Conservation (phyloP, 2,797 vertebrate species). For the Chanos chanos region DNA sequence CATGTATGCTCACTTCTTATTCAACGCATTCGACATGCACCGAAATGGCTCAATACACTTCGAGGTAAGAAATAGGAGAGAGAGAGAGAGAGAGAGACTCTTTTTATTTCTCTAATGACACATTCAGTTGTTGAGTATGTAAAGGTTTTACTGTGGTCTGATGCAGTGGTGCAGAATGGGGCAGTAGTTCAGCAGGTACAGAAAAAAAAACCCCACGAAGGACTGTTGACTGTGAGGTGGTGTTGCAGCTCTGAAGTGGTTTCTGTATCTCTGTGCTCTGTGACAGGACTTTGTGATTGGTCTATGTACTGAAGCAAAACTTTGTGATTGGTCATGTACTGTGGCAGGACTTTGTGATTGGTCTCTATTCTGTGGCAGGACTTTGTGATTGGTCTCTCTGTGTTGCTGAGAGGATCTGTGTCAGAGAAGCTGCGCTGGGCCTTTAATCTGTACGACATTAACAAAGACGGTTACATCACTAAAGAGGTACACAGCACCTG, state of each 20-base stretch:
- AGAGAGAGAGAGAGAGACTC: too few relatives aligned
- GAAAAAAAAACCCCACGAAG: too few relatives aligned
- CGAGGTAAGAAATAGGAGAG: constrained; percentile 85
- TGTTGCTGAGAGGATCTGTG: constrained; percentile 86
- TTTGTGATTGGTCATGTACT: neutral
- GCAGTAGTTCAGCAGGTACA: too few relatives aligned
- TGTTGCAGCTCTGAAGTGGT: neutral
- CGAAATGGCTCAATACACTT: constrained; percentile 86
- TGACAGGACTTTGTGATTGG: neutral
- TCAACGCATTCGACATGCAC: constrained; percentile 90
- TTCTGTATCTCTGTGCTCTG: neutral
- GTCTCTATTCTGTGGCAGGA: constrained; percentile 85
- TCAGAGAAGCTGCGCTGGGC: constrained; percentile 92
- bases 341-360: constrained; percentile 87
- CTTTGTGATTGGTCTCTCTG: constrained; percentile 87
- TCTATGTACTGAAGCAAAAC: neutral
- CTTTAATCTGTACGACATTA: constrained; percentile 95
- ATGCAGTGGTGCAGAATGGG: too few relatives aligned
- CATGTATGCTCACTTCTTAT: constrained; percentile 92
- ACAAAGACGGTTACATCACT: constrained; percentile 90
- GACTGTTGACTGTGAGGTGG: too few relatives aligned
- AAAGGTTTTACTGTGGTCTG: too few relatives aligned
- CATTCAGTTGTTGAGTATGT: too few relatives aligned
- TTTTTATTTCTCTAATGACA: too few relatives aligned
- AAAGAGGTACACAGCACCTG: constrained; percentile 77